Conservation (phyloP, 2,797 vertebrate genomes). For the Austrolebias charrua region DNA sequence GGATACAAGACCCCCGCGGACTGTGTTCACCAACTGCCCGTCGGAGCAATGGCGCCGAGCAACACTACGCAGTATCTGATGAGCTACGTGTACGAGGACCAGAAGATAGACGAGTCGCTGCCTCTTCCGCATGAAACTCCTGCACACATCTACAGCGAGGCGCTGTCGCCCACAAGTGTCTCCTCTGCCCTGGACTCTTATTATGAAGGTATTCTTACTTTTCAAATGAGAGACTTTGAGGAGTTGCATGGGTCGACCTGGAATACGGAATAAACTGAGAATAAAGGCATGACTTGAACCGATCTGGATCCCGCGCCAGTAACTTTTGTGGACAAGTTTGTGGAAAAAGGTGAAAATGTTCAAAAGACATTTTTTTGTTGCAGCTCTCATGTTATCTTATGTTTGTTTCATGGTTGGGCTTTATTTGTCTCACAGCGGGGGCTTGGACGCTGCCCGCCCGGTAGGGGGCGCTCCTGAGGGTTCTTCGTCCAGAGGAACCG, state of each 20-base stretch:
- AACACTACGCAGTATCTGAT: slow-evolving; percentile 84
- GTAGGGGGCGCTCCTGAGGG: slow-evolving; percentile 63
- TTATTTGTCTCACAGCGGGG: slow-evolving; percentile 81
- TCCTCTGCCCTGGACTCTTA: slow-evolving; percentile 23
- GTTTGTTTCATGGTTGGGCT: slow-evolving; percentile 75
- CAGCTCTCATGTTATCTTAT: slow-evolving; percentile 19
- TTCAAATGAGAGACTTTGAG: slow-evolving; percentile 77
- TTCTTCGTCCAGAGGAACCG: slow-evolving; percentile 50
- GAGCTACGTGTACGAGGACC: slow-evolving; percentile 68
- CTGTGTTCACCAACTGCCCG: neutral
- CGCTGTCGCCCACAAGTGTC: slow-evolving; percentile 6
- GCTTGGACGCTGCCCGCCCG: slow-evolving; percentile 69
- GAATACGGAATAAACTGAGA: slow-evolving; percentile 33
- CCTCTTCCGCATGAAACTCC: accelerated
- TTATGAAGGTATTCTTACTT: slow-evolving; percentile 63
- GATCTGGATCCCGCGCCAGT: neutral
- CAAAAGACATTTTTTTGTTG: slow-evolving; percentile 6
- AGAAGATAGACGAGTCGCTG: neutral
- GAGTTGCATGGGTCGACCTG: slow-evolving; percentile 38
- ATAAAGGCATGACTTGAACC: slow-evolving; percentile 30
- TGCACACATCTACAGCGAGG: slow-evolving; percentile 4
- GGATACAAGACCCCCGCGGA: accelerated
- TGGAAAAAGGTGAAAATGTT: slow-evolving; percentile 41
- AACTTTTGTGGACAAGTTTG: slow-evolving; percentile 34
- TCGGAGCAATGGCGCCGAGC: slow-evolving; percentile 73